A percentile compares a stretch with the other conserved stretches of the same genome.
These are phyloP conservation scores for Neoscelio sp. DNA, from an alignment of 2,888 invertebrate species.

Conservation along the genomic window DNA sequence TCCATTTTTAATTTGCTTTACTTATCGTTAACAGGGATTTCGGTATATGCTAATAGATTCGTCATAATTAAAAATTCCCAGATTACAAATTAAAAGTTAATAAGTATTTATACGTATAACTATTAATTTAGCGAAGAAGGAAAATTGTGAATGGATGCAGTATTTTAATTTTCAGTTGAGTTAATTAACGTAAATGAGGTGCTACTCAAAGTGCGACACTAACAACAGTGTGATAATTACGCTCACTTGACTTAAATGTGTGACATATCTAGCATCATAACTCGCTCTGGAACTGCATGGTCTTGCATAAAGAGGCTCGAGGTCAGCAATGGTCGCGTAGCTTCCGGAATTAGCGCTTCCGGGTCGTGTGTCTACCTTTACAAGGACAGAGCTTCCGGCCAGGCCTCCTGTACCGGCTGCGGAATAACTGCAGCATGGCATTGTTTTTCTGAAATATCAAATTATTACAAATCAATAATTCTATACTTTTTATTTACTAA, in stretches of 20 bases:
- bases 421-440: constrained; percentile 88
- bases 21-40: constrained; percentile 12
- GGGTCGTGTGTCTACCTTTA: constrained; percentile 90
- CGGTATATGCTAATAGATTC: too few relatives aligned
- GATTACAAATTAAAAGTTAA: too few relatives aligned
- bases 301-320: constrained; percentile 84
- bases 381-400: constrained; percentile 89
- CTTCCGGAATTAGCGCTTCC: constrained; percentile 91
- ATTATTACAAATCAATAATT: neutral
- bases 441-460: constrained; percentile 78
- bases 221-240: constrained; percentile 55
- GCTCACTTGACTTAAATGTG: constrained; percentile 88
- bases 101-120: too few relatives aligned
- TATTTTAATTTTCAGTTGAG: neutral
- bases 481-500: too few relatives aligned
- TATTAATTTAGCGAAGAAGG: neutral
- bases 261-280: constrained; percentile 92
- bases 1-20: constrained; percentile 27
- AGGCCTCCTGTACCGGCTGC: constrained; percentile 89
- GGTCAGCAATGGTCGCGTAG: constrained; percentile 92
- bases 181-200: constrained; percentile 37
- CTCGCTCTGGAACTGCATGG: constrained; percentile 87
- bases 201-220: constrained; percentile 6
- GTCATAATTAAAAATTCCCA: too few relatives aligned
- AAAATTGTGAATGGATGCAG: too few relatives aligned